These are phyloP conservation scores for Serinus canaria DNA, from an alignment of 2,113 vertebrate genomes.

Conservation along the genomic window DNA sequence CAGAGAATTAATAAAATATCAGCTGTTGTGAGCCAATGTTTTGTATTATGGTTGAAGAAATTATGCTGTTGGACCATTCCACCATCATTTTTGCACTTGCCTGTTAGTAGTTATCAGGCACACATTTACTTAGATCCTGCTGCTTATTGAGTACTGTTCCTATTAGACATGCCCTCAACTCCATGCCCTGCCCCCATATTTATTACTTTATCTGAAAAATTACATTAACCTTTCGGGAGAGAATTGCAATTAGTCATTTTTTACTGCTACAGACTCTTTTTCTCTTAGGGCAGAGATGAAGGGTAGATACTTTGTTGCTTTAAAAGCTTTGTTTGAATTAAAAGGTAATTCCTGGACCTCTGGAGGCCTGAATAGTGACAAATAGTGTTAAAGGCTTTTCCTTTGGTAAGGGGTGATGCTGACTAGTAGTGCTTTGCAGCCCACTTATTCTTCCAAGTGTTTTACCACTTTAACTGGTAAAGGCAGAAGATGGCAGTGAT, in stretches of 20 bases:
- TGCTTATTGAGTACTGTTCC: neutral
- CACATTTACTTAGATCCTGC: neutral
- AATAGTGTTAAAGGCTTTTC: neutral
- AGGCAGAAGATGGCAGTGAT: neutral
- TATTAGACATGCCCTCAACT: neutral
- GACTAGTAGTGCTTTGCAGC: neutral
- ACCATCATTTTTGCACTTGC: neutral
- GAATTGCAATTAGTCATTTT: neutral
- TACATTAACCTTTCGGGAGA: neutral
- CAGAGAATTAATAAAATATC: neutral
- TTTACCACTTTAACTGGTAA: neutral
- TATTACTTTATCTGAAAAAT: neutral
- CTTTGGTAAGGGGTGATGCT: neutral
- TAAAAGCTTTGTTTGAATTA: neutral
- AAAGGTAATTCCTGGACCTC: neutral
- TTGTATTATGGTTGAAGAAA: neutral
- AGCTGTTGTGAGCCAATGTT: neutral
- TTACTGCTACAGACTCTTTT: neutral
- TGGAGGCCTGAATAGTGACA: neutral
- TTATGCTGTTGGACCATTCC: neutral
- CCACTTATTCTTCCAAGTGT: neutral
- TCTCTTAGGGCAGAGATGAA: neutral
- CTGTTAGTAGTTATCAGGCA: neutral
- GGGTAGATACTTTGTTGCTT: neutral
- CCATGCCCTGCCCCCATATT: accelerated